Percentiles rank a stretch among this genome's conserved stretches.
Conservation (phyloP, 2,797 vertebrate genomes). For the Leptatherina wallacei region DNA sequence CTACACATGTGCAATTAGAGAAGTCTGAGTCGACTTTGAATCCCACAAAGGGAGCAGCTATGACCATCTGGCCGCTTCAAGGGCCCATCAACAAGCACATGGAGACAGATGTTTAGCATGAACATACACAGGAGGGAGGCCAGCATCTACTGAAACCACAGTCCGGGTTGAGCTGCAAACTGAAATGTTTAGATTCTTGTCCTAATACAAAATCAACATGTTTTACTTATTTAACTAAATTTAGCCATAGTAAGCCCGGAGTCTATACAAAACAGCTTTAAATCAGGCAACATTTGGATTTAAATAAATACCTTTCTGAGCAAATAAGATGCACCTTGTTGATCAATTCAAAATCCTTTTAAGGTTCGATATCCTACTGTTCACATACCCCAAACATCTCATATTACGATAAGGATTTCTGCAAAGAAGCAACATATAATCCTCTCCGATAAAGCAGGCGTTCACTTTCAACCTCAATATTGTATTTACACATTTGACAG, state of each 20-base stretch:
- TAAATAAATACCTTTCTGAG: neutral
- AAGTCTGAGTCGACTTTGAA: constrained; percentile 41
- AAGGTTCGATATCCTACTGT: neutral
- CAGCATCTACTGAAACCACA: constrained; percentile 7
- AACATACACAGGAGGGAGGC: constrained; percentile 9
- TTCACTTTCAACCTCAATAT: constrained; percentile 24
- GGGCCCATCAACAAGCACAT: constrained; percentile 54
- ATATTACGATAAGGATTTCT: neutral
- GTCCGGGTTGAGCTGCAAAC: constrained; percentile 15
- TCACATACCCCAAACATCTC: neutral
- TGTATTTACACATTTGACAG: neutral
- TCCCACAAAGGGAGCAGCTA: constrained; percentile 53
- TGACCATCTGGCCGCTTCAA: constrained; percentile 75
- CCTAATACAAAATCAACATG: neutral
- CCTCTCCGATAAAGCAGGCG: neutral
- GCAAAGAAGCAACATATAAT: neutral
- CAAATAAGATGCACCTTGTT: neutral
- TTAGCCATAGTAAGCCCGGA: neutral
- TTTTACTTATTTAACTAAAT: neutral
- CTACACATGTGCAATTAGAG: constrained; percentile 37
- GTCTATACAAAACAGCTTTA: neutral
- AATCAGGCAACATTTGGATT: accelerated
- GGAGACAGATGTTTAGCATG: constrained; percentile 65
- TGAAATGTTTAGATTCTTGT: constrained; percentile 3
- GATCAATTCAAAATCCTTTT: neutral